These are phyloP conservation scores for Vombatus ursinus DNA, from an alignment of 2,113 vertebrate genomes.

Conservation along the genomic window DNA sequence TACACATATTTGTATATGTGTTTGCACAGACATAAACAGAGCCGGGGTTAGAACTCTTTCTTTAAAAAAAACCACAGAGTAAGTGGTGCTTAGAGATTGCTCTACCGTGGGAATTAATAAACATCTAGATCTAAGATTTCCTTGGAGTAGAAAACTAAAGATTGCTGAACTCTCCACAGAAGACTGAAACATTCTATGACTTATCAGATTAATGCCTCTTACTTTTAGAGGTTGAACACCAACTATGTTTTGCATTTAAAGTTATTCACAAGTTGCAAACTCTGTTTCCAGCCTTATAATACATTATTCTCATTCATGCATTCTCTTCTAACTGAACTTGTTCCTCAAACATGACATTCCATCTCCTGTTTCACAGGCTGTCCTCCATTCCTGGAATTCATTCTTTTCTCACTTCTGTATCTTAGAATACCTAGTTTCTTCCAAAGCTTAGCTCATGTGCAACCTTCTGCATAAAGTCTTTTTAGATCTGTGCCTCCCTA, in stretches of 20 bases:
- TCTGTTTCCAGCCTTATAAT: not conserved
- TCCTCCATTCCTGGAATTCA: not conserved
- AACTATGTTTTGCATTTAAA: not conserved
- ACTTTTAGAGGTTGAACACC: not conserved
- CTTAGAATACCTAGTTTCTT: not conserved
- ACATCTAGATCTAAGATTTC: not conserved
- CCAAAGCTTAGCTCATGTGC: not conserved
- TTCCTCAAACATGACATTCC: not conserved
- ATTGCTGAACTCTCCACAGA: not conserved
- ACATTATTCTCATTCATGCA: not conserved
- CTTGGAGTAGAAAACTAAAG: not conserved
- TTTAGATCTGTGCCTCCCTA: not conserved
- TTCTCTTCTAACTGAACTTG: not conserved
- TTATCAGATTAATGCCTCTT: not conserved
- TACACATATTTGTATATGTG: not conserved
- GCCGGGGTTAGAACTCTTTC: too few relatives aligned
- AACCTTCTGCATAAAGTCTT: not conserved
- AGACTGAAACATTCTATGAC: not conserved
- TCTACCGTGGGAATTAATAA: not conserved
- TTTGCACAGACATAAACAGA: not conserved
- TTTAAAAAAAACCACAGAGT: too few relatives aligned
- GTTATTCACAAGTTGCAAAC: not conserved
- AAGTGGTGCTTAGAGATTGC: not conserved
- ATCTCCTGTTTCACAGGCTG: not conserved
- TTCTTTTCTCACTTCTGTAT: not conserved